A percentile compares a stretch with the other conserved stretches of the same genome.
Conservation (phyloP, 2,797 vertebrate species). For the Trachops cirrhosus region DNA sequence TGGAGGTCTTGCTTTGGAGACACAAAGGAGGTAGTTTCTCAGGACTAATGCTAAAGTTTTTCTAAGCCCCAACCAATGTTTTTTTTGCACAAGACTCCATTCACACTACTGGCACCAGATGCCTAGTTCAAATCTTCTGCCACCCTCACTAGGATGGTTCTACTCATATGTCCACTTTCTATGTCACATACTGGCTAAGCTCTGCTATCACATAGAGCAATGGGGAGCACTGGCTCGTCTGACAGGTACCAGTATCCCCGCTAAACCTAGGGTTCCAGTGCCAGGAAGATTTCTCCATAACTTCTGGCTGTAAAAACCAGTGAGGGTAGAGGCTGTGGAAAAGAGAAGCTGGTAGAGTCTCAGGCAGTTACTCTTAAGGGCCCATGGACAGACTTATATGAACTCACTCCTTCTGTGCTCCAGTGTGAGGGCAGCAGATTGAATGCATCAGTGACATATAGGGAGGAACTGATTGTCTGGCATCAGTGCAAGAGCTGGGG, state of each 20-base stretch:
- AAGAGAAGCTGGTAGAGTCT: too few relatives aligned
- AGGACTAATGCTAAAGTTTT: not conserved
- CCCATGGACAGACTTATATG: too few relatives aligned
- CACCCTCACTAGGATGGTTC: not conserved
- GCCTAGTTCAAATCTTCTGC: not conserved
- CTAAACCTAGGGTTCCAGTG: too few relatives aligned
- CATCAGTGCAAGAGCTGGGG: too few relatives aligned
- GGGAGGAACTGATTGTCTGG: too few relatives aligned
- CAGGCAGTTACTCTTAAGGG: too few relatives aligned
- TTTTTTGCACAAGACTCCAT: not conserved
- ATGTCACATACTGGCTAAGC: not conserved
- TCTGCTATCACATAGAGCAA: not conserved
- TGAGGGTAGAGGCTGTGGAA: too few relatives aligned
- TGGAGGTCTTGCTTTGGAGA: not conserved
- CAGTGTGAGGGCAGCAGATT: too few relatives aligned
- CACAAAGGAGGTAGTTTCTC: not conserved
- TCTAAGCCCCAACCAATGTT: not conserved
- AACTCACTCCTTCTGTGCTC: too few relatives aligned
- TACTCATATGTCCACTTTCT: not conserved
- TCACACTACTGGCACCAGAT: not conserved
- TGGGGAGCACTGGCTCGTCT: not conserved
- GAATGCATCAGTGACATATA: too few relatives aligned
- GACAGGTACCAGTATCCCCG: not conserved
- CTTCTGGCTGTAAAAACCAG: too few relatives aligned
- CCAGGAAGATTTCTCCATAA: too few relatives aligned